Evolutionary conservation across 2,888 invertebrate genomes (phyloP).

Genomic region (Tiliacea citrago): DNA sequence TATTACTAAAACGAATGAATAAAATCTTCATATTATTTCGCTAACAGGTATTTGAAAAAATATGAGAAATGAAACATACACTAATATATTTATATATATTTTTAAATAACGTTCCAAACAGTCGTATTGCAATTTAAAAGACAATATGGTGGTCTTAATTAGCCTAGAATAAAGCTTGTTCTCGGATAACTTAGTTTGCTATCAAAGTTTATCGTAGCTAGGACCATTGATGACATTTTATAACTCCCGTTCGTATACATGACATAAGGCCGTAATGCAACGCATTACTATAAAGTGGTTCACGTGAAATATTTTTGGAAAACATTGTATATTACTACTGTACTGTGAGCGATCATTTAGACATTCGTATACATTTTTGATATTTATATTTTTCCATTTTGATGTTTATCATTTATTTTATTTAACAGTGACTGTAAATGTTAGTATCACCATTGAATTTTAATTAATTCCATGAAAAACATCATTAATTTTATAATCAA

Average conservation of each 20-base stretch:
- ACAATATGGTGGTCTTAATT: constrained; percentile 78
- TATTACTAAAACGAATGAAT: constrained; percentile 53
- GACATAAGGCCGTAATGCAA: constrained; percentile 92
- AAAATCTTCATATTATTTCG: constrained; percentile 61
- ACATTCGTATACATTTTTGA: constrained; percentile 59
- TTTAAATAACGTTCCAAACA: constrained; percentile 50
- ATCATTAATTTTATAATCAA: constrained; percentile 54
- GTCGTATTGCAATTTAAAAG: constrained; percentile 71
- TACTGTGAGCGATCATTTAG: constrained; percentile 69
- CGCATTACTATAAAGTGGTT: constrained; percentile 86
- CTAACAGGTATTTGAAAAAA: constrained; percentile 59
- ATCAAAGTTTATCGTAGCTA: constrained; percentile 81
- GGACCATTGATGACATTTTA: constrained; percentile 84
- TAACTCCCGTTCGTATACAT: constrained; percentile 92
- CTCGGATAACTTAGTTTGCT: constrained; percentile 82
- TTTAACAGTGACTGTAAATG: constrained; percentile 21
- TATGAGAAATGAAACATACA: constrained; percentile 49
- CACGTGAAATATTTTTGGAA: constrained; percentile 69
- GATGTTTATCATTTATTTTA: constrained; percentile 47
- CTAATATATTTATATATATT: constrained; percentile 51
- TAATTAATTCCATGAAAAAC: constrained; percentile 33
- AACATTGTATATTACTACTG: constrained; percentile 57
- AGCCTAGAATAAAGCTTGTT: constrained; percentile 88
- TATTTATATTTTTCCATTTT: constrained; percentile 38
- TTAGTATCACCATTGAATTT: constrained; percentile 36